Percentiles rank a stretch among this genome's conserved stretches.
Evolutionary conservation across 2,888 invertebrate species (phyloP).

Genomic region (Galerucella calmariensis): DNA sequence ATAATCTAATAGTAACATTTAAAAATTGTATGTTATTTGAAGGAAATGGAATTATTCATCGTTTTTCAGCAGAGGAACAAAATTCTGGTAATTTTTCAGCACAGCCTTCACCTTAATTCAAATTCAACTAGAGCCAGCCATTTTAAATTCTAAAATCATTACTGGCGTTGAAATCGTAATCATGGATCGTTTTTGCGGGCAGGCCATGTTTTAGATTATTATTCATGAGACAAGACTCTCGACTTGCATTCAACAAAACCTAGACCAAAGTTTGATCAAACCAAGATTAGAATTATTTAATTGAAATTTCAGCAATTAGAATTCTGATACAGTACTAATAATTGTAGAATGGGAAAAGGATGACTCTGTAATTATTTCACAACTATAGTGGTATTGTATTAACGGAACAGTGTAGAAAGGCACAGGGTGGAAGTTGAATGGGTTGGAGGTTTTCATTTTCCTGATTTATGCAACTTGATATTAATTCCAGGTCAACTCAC

Average conservation of each 20-base stretch:
- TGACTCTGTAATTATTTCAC: constrained; percentile 39
- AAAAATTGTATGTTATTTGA: too few species aligned
- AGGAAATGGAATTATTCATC: too few species aligned
- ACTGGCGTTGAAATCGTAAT: constrained; percentile 39
- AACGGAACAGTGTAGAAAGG: constrained; percentile 23
- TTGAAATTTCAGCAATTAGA: constrained; percentile 46
- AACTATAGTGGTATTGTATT: constrained; percentile 31
- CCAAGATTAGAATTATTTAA: constrained; percentile 47
- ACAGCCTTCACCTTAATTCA: constrained; percentile 30
- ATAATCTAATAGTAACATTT: too few species aligned
- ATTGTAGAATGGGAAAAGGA: constrained; percentile 38
- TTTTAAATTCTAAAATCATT: constrained; percentile 39
- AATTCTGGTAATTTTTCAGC: not conserved
- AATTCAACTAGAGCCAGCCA: constrained; percentile 26
- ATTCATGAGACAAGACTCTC: constrained; percentile 37
- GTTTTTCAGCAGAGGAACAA: too few species aligned
- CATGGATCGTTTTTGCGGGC: constrained; percentile 41
- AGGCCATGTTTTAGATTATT: constrained; percentile 37
- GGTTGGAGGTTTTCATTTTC: constrained; percentile 3
- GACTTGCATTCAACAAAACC: constrained; percentile 41
- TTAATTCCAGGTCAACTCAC: not conserved
- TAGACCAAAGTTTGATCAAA: constrained; percentile 46
- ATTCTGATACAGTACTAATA: constrained; percentile 47
- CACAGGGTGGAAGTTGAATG: constrained; percentile 18
- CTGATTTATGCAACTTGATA: not conserved